Percentiles rank a stretch among this genome's conserved stretches.
Evolutionary conservation across 1,140 invertebrate species (phyloP).

Genomic region (Laupala kohalensis): DNA sequence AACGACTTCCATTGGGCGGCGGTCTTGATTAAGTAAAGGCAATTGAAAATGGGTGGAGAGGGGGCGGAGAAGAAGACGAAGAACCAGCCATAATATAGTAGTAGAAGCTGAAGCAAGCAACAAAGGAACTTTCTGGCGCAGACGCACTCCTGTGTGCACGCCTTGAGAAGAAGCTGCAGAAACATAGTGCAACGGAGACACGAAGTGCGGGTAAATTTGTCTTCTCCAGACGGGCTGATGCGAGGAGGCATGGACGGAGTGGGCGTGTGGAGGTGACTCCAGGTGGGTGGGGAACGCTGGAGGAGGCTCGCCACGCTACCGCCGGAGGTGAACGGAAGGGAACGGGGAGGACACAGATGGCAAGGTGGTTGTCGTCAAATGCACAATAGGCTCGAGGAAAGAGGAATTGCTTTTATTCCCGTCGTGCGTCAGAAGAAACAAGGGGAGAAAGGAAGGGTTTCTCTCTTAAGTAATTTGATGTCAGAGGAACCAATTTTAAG

Average conservation of each 20-base stretch:
- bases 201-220: not conserved
- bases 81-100: not conserved
- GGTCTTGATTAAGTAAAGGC: conserved; percentile 6
- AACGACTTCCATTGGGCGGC: conserved; percentile 5
- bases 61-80: not conserved
- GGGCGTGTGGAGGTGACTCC: not conserved
- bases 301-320: no score
- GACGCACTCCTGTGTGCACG: not conserved
- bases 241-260: not conserved
- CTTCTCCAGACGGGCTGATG: not conserved
- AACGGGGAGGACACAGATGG: not conserved
- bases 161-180: not conserved
- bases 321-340: not conserved
- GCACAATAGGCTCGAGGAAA: not conserved
- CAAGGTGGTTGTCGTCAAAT: not conserved
- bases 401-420: not conserved
- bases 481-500: no score
- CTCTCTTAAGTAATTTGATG: no score
- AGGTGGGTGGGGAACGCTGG: not conserved
- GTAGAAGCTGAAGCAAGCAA: not conserved
- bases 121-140: not conserved
- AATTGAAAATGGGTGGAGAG: conserved; percentile 4
- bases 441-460: no score
- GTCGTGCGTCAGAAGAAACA: not conserved
- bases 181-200: not conserved